Evolutionary conservation across 2,888 invertebrate species (phyloP).

Genomic region (Caenorhabditis uteleia): DNA sequence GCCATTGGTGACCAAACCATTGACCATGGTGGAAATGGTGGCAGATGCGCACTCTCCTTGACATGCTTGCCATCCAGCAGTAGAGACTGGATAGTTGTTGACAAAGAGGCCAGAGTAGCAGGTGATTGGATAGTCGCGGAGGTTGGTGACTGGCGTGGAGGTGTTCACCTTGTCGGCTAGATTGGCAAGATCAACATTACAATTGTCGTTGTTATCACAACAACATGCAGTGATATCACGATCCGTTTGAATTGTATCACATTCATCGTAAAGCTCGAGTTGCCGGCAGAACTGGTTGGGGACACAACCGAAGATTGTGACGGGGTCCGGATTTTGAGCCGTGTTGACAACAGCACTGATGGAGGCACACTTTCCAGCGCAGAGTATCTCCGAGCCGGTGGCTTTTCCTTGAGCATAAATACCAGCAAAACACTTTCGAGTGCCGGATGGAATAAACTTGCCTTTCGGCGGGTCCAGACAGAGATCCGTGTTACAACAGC

Average conservation of each 20-base stretch:
- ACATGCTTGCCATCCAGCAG: slow-evolving; percentile 44
- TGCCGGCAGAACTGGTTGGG: slow-evolving; percentile 37
- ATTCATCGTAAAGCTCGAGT: slow-evolving; percentile 46
- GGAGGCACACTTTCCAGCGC: slow-evolving; percentile 48
- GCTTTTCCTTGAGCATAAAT: slow-evolving; percentile 37
- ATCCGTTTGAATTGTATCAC: slow-evolving; percentile 26
- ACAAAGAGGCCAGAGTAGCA: slow-evolving; percentile 42
- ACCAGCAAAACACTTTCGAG: slow-evolving; percentile 41
- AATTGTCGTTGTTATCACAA: slow-evolving; percentile 48
- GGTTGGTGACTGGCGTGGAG: slow-evolving; percentile 1
- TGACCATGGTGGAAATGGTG: slow-evolving; percentile 25
- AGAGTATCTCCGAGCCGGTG: slow-evolving; percentile 35
- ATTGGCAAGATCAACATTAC: slow-evolving; percentile 40
- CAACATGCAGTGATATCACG: slow-evolving; percentile 42
- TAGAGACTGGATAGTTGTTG: slow-evolving; percentile 16
- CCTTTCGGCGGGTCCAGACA: slow-evolving; percentile 50
- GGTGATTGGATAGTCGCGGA: slow-evolving; percentile 39
- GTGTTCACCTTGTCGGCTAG: slow-evolving; percentile 25
- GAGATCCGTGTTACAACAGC: slow-evolving; percentile 46
- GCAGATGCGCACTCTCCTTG: slow-evolving; percentile 47
- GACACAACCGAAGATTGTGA: slow-evolving; percentile 44
- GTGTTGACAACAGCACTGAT: slow-evolving; percentile 26
- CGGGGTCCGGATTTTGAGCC: slow-evolving; percentile 14
- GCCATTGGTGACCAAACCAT: slow-evolving; percentile 20
- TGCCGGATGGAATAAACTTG: slow-evolving; percentile 35